Base-by-base conservation (phyloP, 2,888 invertebrate species). In the Gandaritis pyraliata region DNA sequence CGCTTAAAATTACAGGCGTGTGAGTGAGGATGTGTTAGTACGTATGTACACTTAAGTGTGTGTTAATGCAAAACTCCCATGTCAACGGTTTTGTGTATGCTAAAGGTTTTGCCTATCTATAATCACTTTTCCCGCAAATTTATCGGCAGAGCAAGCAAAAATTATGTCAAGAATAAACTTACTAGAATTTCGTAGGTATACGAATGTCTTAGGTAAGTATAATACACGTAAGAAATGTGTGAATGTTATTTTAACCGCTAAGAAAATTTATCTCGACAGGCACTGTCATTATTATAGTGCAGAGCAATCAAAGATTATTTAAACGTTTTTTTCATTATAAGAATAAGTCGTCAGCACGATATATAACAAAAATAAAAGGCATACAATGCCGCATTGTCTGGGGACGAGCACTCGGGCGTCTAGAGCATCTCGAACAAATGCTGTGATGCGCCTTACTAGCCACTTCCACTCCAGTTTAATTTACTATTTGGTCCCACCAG, bases 381-480 rank as follows among this genome's bases (percentile, higher is more conserved):
- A n/a, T 30, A 51, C 45, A 63, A 56, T 64, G 39, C 54, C 62
- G 63, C 62, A 75, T 69, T 70, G 69, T 71, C 65, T 65, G 71
- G 68, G 68, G 66, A 74, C 69, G 85, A 88, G 68, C 87, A 87
- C 86, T 88, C 87, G 85, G 87, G 85, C 83, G 78, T 79, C 84
- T 79, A 75, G 75, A 83, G 85, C 88, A 84, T 88, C 90, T 88
- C 85, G 85, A 86, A 87, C 89, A 90, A 91, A 91, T 91, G 87
- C 87, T 86, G 83, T 86, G 87, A 88, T 89, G 87, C 88, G 84
- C 87, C 87, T 16, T 87, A 82, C 47, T 38, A 49, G 38, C 29
- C 47, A 55, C 47, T 48, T 48, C 41, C 23, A 39, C 16, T 16
- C 16, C 43, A 33, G 18, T n/a, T 18, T 15, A 30, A 43, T 29